Evolutionary conservation across 1,140 invertebrate genomes (phyloP), one percentile per base, ranked within the genome.

Genomic region (Drosophila mayri): DNA sequence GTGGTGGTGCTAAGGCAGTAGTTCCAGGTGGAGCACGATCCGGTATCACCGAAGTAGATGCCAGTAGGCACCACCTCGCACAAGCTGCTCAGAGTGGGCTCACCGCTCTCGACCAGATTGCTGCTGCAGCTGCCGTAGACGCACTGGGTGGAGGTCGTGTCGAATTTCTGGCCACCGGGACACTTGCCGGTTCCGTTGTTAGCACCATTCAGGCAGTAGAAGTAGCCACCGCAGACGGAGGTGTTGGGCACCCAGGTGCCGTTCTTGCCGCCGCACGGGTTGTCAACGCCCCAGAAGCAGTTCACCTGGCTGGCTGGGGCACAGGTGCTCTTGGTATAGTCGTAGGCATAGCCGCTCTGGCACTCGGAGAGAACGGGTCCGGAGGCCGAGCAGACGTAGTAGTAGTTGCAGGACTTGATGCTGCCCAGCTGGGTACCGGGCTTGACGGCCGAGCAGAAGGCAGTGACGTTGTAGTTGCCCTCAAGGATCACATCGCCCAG

Each of bases 381-480:
- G n/a, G 30, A 30, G 0, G 16, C 0, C 0, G 50, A 30, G 50
- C 84, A 88, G 9, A 38, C 43, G 25, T 88, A 88, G 46, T 84
- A 88, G 35, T 75, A 68, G 20, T 67, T 40, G 30, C 84, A 88
- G 41, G 80, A 75, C 3, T 14, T 10, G 11, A 78, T 60, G 59
- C 84, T 84, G 32, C 76, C 84, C 30, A 88, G 35, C 4, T 47
- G 22, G 8, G 68, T 84, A n/a, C 74, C 77, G 5, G 32, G 8
- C 8, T 46, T 52, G 0, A 84, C 65, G 1, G 50, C 2, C 5
- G 81, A 57, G 20, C 84, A 88, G 16, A 74, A 57, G 18, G 62
- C 60, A 4, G 85, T 88, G 14, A 88, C 84, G 54, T 88, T 88
- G 50, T 90, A 88, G 49, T 49, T 77, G 32, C 85, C 85, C 52